These are phyloP conservation scores for Uromys caudimaculatus DNA, from an alignment of 2,797 vertebrate species.

Conservation along the genomic window DNA sequence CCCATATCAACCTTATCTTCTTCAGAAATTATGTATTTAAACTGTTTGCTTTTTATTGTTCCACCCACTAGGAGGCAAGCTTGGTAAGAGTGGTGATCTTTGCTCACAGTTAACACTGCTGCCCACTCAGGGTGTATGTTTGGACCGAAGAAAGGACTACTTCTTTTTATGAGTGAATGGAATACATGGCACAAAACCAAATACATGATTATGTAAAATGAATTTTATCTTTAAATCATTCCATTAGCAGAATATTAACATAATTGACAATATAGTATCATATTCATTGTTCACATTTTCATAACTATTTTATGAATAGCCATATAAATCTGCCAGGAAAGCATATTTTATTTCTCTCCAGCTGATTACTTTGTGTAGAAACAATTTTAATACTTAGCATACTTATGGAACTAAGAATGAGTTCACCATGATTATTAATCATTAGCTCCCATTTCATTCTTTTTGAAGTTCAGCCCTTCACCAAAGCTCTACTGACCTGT, in stretches of 20 bases:
- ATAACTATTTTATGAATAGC: conserved; percentile 48
- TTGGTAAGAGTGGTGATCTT: not conserved
- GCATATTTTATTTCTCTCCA: conserved; percentile 17
- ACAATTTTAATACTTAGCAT: conserved; percentile 63
- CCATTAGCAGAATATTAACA: conserved; percentile 50
- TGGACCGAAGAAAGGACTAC: not conserved
- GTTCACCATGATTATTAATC: conserved; percentile 11
- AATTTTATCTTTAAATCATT: conserved; percentile 58
- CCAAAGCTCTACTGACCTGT: not conserved
- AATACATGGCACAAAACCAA: not conserved
- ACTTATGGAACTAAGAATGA: conserved; percentile 24
- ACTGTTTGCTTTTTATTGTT: not conserved
- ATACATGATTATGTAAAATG: not conserved
- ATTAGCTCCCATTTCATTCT: conserved; percentile 14
- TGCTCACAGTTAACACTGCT: not conserved
- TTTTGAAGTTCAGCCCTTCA: conserved; percentile 47
- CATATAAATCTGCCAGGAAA: conserved; percentile 49
- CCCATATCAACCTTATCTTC: not conserved
- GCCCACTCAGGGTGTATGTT: not conserved
- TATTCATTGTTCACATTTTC: conserved; percentile 25
- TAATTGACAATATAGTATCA: conserved; percentile 30
- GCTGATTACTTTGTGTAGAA: conserved; percentile 23
- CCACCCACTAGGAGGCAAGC: not conserved
- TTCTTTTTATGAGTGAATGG: not conserved
- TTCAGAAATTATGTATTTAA: not conserved